Conservation (phyloP, 2,113 vertebrate genomes). For the Delphinus delphis region DNA sequence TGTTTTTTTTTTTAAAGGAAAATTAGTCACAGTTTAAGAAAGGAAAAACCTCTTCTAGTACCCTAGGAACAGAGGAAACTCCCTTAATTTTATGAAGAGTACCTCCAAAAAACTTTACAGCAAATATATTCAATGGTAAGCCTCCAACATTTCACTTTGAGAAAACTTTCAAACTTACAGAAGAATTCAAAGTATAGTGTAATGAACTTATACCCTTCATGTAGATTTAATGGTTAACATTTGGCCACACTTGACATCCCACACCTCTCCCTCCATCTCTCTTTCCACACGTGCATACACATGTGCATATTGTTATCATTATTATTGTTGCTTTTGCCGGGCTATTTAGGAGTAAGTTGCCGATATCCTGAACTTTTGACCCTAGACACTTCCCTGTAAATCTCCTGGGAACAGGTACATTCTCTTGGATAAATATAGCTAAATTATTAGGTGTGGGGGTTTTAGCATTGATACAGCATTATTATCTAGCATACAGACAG, state of each 20-base stretch:
- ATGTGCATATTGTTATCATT: background rate
- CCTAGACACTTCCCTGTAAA: background rate
- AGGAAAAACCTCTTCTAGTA: too few relatives aligned
- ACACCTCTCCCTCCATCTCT: background rate
- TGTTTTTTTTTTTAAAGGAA: too few relatives aligned
- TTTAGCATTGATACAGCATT: background rate
- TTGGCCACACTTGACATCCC: background rate
- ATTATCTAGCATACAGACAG: background rate
- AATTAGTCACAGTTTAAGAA: too few relatives aligned
- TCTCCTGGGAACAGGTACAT: background rate
- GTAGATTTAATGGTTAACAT: background rate
- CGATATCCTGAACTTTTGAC: background rate
- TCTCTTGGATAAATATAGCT: background rate
- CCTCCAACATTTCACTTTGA: background rate
- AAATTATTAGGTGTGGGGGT: background rate
- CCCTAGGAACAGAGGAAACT: too few relatives aligned
- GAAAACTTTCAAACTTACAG: background rate
- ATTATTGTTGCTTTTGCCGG: background rate
- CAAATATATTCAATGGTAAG: background rate
- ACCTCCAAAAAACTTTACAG: too few relatives aligned
- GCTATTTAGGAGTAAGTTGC: background rate
- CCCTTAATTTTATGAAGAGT: too few relatives aligned
- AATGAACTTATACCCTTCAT: background rate
- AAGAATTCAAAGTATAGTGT: background rate
- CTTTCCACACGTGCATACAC: background rate